A percentile compares a stretch with the other conserved stretches of the same genome.
These are phyloP conservation scores for Elegia similella DNA, from an alignment of 2,888 invertebrate genomes.

Conservation along the genomic window DNA sequence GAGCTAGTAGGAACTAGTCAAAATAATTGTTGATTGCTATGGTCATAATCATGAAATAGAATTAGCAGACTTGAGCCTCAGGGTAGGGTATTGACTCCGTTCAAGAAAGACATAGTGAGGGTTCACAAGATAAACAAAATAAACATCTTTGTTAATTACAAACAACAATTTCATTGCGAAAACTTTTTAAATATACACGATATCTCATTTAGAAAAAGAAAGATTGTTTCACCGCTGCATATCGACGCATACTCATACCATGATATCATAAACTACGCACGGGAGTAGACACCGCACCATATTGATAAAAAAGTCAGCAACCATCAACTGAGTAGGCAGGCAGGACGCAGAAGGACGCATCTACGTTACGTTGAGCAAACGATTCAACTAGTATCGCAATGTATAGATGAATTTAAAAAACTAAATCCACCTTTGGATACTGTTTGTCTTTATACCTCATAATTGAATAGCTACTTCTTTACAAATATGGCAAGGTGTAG, in stretches of 20 bases:
- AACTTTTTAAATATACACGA: slow-evolving; percentile 4
- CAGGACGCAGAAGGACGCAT: too few species aligned
- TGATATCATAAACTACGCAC: too few species aligned
- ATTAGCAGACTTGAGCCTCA: background rate
- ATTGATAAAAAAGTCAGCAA: too few species aligned
- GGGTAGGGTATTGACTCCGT: background rate
- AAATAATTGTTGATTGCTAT: background rate
- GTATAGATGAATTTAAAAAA: too few species aligned
- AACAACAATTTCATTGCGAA: slow-evolving; percentile 9
- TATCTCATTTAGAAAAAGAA: slow-evolving; percentile 1
- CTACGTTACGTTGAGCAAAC: too few species aligned
- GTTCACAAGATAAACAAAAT: slow-evolving; percentile 9
- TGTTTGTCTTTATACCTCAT: too few species aligned
- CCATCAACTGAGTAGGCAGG: too few species aligned
- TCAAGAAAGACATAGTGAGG: background rate
- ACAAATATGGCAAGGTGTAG: too few species aligned
- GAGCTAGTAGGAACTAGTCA: background rate
- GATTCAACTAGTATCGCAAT: too few species aligned
- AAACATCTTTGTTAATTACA: slow-evolving; percentile 5
- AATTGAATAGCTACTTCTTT: too few species aligned
- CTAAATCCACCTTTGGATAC: too few species aligned
- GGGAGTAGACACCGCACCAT: too few species aligned
- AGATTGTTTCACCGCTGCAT: background rate
- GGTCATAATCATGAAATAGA: background rate
- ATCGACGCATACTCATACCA: background rate